Base-by-base conservation (phyloP, 2,888 invertebrate genomes). In the Antheraea assamensis region DNA sequence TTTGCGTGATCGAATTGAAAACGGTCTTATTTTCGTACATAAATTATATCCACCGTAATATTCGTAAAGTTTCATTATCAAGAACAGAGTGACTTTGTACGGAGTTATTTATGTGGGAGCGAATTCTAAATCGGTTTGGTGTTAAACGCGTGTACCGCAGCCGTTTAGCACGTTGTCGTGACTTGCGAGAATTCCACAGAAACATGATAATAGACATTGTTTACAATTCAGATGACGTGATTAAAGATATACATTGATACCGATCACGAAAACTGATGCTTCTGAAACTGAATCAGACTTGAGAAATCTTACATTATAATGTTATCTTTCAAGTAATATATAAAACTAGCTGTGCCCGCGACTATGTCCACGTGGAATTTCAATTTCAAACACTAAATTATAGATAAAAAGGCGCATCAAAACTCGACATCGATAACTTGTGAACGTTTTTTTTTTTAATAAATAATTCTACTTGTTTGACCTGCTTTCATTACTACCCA, bases 141-240 rank as follows among this genome's bases (percentile, higher is more conserved):
- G 90, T 88, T 84, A 88, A 87, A 89, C 84, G 92, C 92, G 92
- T 93, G 92, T 86, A 81, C 78, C 79, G 80, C 81, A 81, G 81
- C 81, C 80, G 84, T 84, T 68, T 68, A 68, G 68, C 49, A 49
- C 52, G 30, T 82, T 90, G 82, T 87, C 93, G 92, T 92, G 92
- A 92, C 91, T 88, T 82, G 86, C 84, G 82, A 83, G 85, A 86
- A 84, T 89, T 85, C 82, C 85, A 84, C 80, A 80, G 84, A 83
- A 86, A 90, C 86, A 87, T 85, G 35, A 10, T 31, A 83, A 85
- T 90, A 90, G 89, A 90, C 90, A 89, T 88, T 90, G 90, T 88
- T 89, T 88, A 85, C 86, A 84, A 84, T 71, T 17, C 49, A 27
- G 66, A 31, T 35, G 68, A 35, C 35, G 61, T 52, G 49, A 71